phyloP scores from a whole-genome alignment of 2,888 invertebrate genomes.

The Sialis fuliginosa region DNA sequence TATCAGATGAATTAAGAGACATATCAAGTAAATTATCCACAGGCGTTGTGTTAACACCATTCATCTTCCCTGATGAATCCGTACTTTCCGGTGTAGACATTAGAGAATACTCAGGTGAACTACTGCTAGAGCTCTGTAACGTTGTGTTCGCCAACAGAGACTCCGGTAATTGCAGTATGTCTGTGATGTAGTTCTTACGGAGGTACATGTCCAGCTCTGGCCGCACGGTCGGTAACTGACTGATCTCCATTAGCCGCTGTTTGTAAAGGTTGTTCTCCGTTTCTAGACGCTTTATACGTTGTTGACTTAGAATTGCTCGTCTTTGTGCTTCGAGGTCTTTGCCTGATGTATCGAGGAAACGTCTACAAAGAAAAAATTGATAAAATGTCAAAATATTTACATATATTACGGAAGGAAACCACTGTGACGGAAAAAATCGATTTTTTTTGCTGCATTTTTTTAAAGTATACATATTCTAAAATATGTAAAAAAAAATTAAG shows the following conservation, averaged over 20 bases:
- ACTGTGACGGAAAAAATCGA: too few relatives aligned
- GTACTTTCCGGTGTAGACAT: neutral
- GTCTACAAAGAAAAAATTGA: slow-evolving; percentile 37
- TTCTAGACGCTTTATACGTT: slow-evolving; percentile 75
- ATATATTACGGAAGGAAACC: too few relatives aligned
- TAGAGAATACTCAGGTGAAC: neutral
- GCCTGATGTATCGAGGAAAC: slow-evolving; percentile 83
- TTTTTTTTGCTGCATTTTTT: too few relatives aligned
- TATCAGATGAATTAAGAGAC: neutral
- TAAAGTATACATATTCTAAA: too few relatives aligned
- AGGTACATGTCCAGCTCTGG: slow-evolving; percentile 31
- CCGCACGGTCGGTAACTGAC: slow-evolving; percentile 30
- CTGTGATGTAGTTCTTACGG: slow-evolving; percentile 29
- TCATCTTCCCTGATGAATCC: slow-evolving; percentile 10
- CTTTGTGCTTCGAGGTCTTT: slow-evolving; percentile 77
- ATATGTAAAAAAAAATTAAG: too few relatives aligned
- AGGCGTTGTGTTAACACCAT: slow-evolving; percentile 9
- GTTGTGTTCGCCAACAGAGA: slow-evolving; percentile 21
- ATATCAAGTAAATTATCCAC: slow-evolving; percentile 13
- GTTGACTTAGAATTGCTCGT: slow-evolving; percentile 55
- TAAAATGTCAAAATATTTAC: too few relatives aligned
- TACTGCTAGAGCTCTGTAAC: slow-evolving; percentile 14
- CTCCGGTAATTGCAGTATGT: slow-evolving; percentile 27
- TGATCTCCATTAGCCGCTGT: slow-evolving; percentile 55
- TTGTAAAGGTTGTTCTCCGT: slow-evolving; percentile 70